Evolutionary conservation across 2,888 invertebrate species (phyloP).

Genomic region (Chloroclysta siterata): DNA sequence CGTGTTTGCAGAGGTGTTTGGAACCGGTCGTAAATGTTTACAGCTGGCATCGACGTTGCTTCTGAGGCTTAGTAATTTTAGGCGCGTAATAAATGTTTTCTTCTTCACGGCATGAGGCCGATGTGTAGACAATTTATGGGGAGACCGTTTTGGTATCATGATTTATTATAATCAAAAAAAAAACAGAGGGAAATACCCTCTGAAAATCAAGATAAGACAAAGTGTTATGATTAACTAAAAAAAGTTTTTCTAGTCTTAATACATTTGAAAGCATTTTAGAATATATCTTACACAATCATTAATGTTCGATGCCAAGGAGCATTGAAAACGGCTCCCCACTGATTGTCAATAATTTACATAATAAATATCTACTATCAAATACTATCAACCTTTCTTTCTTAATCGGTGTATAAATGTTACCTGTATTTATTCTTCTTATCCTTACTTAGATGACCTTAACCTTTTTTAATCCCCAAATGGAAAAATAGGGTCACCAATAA

Average conservation of each 20-base stretch:
- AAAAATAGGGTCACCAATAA: conserved; percentile 74
- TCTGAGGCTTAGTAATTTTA: conserved; percentile 82
- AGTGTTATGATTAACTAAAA: too few relatives aligned
- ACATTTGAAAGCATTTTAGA: too few relatives aligned
- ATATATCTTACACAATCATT: too few relatives aligned
- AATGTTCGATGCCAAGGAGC: too few relatives aligned
- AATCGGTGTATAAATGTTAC: conserved; percentile 77
- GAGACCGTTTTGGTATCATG: conserved; percentile 39
- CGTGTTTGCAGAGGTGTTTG: conserved; percentile 64
- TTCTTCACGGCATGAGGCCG: conserved; percentile 69
- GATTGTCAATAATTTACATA: conserved; percentile 59
- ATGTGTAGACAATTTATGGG: conserved; percentile 67
- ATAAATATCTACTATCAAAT: conserved; percentile 46
- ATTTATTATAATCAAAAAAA: too few relatives aligned
- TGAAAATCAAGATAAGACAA: too few relatives aligned
- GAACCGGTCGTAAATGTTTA: conserved; percentile 80
- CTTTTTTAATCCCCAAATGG: conserved; percentile 61
- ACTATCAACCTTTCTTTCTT: conserved; percentile 67
- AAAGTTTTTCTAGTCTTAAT: too few relatives aligned
- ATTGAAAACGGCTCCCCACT: conserved; percentile 48
- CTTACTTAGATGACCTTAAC: conserved; percentile 64
- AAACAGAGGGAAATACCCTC: too few relatives aligned
- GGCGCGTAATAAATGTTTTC: conserved; percentile 84
- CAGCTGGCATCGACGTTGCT: conserved; percentile 81
- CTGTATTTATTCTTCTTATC: conserved; percentile 70